Percentiles rank a stretch among this genome's conserved stretches.
These are phyloP conservation scores for Pyrocephalus nanus DNA, from an alignment of 2,797 vertebrate genomes.

Conservation along the genomic window DNA sequence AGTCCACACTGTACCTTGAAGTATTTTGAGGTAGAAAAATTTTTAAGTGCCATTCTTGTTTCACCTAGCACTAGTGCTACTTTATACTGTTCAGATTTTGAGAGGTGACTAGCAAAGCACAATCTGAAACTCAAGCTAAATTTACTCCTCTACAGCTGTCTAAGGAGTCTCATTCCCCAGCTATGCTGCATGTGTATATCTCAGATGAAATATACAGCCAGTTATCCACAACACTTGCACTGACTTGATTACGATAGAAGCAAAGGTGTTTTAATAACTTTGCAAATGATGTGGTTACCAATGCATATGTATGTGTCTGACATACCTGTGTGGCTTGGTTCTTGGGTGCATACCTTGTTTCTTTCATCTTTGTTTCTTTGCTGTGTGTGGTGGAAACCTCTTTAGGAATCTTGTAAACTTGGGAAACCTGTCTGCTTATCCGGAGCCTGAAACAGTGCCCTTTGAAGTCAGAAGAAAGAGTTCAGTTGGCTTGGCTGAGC, in stretches of 20 bases:
- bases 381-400: not conserved
- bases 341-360: not conserved
- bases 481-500: not conserved
- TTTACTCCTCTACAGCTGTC: not conserved
- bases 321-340: not conserved
- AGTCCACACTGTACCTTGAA: not conserved
- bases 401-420: not conserved
- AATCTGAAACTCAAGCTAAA: not conserved
- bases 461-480: conserved; percentile 42
- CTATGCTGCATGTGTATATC: not conserved
- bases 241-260: not conserved
- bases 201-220: not conserved
- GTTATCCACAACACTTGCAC: not conserved
- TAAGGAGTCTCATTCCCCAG: not conserved
- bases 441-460: not conserved
- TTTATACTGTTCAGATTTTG: not conserved
- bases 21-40: not conserved
- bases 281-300: not conserved
- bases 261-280: conserved; percentile 29
- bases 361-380: conserved; percentile 48
- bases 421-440: conserved; percentile 10
- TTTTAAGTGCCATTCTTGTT: not conserved
- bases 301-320: not conserved
- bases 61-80: not conserved
- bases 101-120: not conserved